Evolutionary conservation across 2,113 vertebrate genomes (phyloP).

Genomic region (Conger conger): DNA sequence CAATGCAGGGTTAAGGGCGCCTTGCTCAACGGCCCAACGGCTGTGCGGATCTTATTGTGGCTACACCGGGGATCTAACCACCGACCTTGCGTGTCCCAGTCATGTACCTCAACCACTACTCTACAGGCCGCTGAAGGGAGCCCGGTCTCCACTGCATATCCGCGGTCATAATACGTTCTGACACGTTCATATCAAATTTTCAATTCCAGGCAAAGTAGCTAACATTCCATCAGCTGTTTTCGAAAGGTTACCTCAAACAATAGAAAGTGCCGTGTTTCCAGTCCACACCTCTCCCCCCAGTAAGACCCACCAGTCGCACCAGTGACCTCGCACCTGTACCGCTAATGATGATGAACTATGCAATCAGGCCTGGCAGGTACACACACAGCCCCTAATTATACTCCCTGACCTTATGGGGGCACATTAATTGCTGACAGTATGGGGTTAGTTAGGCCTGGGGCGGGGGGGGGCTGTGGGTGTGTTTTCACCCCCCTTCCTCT

Average conservation of each 20-base stretch:
- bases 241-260: neutral
- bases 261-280: too few relatives aligned
- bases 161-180: too few relatives aligned
- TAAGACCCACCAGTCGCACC: neutral
- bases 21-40: too few relatives aligned
- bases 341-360: slow-evolving; percentile 66
- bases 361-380: slow-evolving; percentile 58
- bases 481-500: neutral
- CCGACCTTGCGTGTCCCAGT: too few relatives aligned
- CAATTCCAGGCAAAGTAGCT: neutral
- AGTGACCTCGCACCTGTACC: slow-evolving; percentile 30
- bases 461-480: neutral
- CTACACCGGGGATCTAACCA: too few relatives aligned
- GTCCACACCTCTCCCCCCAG: neutral
- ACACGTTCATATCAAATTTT: too few relatives aligned
- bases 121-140: too few relatives aligned
- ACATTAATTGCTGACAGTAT: slow-evolving; percentile 54
- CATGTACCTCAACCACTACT: too few relatives aligned
- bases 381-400: slow-evolving; percentile 47
- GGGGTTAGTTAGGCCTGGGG: slow-evolving; percentile 44
- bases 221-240: neutral
- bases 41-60: too few relatives aligned
- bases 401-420: slow-evolving; percentile 48
- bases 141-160: too few relatives aligned
- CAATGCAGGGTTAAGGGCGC: too few relatives aligned